Base-by-base conservation (phyloP, 2,113 vertebrate species). In the Pristiophorus japonicus region DNA sequence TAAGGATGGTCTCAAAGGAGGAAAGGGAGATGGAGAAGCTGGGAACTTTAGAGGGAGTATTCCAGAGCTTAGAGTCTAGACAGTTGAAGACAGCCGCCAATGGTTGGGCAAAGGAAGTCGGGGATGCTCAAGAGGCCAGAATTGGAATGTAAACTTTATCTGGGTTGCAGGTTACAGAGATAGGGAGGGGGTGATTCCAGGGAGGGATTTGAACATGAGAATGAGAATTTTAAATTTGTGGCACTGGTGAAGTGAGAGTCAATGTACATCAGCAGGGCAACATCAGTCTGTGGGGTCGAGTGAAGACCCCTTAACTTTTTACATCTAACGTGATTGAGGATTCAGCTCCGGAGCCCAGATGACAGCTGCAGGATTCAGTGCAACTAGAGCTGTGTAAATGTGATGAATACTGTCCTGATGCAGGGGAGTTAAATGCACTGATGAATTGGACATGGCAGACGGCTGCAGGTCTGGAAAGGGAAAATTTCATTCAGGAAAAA, bases 381-480 rank as follows among this genome's bases (percentile, higher is more conserved):
- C 63, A 55, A 62, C 87, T 62, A 18, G 34, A 63, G 88, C 87
- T 63, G 55, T 65, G 16, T 65, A 65, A 92, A 38, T 92, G 62
- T 38, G 62, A 65, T n/a, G 16, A 34, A 38, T 59, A 91, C 27
- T 8, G 59, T 18, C 34, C 59, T 92, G n/a, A 34, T 38, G 34
- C 34, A 92, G 22, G n/a, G 62, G 88, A 92, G 88, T 63, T 92
- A 92, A 92, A 92, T 63, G n/a, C 34, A 63, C 5, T 38, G 88
- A 65, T 92, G n/a, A 92, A 92, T 92, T 92, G n/a, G 55, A 92
- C 59, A 22, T 92, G 88, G 55, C 59, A 65, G 88, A 92, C 14
- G 88, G 88, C 88, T 92, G 59, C 38, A 63, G 34, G 59, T 63
- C 88, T 92, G 55, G 88, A 92, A 92, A 92, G 59, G 16, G 78